Conservation (phyloP, 2,888 invertebrate genomes). For the Abrostola tripartita region DNA sequence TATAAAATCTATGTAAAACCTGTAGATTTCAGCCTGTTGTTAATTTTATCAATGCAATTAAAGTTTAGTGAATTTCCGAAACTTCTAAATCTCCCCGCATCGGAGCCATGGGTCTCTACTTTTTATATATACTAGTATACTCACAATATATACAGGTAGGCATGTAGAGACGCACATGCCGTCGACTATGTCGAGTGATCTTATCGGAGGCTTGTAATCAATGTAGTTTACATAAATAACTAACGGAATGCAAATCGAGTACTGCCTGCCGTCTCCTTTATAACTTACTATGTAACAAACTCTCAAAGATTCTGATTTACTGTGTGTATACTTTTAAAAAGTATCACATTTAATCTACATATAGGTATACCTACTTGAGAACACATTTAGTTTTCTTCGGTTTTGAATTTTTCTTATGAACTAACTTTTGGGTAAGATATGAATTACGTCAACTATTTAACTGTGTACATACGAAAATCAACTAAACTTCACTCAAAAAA, state of each 20-base stretch:
- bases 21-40: not conserved
- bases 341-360: not conserved
- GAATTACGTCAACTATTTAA: not conserved
- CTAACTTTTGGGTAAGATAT: not conserved
- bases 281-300: slow-evolving; percentile 53
- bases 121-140: slow-evolving; percentile 62
- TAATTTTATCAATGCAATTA: slow-evolving; percentile 7
- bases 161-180: slow-evolving; percentile 65
- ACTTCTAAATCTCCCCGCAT: slow-evolving; percentile 37
- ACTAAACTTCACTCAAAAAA: slow-evolving; percentile 15
- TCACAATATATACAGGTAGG: slow-evolving; percentile 65
- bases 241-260: slow-evolving; percentile 52
- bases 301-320: not conserved
- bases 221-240: slow-evolving; percentile 57
- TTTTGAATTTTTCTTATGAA: not conserved
- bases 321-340: not conserved
- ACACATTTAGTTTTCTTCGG: not conserved
- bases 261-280: slow-evolving; percentile 32
- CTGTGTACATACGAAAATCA: slow-evolving; percentile 15
- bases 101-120: slow-evolving; percentile 51
- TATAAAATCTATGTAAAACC: too few relatives aligned
- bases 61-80: slow-evolving; percentile 23
- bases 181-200: slow-evolving; percentile 48
- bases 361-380: not conserved
- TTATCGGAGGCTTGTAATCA: slow-evolving; percentile 63